These are phyloP conservation scores for Rhyacichthys aspro DNA, from an alignment of 2,797 vertebrate genomes.

Conservation along the genomic window DNA sequence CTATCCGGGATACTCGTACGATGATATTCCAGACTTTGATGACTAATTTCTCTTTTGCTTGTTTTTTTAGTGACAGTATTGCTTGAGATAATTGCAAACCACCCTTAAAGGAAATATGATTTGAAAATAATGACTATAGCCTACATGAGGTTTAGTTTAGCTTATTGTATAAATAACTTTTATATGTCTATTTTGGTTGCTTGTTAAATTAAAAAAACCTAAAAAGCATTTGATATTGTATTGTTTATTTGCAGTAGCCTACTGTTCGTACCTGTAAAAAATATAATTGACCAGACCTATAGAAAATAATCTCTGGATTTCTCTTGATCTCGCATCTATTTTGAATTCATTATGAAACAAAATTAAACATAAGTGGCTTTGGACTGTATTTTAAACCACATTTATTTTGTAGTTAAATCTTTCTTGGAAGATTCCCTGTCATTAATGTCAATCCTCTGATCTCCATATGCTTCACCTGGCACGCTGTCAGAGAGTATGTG, in stretches of 20 bases:
- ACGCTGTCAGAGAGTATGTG: slow-evolving; percentile 3
- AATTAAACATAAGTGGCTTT: slow-evolving; percentile 5
- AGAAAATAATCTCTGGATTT: background rate
- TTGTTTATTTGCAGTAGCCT: slow-evolving; percentile 12
- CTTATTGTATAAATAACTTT: slow-evolving; percentile 8
- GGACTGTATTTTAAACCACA: background rate
- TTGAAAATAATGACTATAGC: background rate
- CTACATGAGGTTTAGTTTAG: background rate
- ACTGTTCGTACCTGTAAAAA: background rate
- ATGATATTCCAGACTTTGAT: slow-evolving; percentile 97
- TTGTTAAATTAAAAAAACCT: slow-evolving; percentile 36
- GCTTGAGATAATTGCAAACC: background rate
- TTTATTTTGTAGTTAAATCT: slow-evolving; percentile 26
- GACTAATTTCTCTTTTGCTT: slow-evolving; percentile 77
- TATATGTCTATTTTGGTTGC: slow-evolving; percentile 32
- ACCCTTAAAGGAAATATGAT: too few species aligned
- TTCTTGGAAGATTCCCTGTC: slow-evolving; percentile 53
- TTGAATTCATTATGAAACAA: background rate
- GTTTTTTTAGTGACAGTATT: slow-evolving; percentile 4
- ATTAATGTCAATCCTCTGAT: slow-evolving; percentile 68
- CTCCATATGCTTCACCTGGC: slow-evolving; percentile 66
- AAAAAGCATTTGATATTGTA: background rate
- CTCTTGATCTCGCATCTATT: background rate
- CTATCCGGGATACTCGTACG: slow-evolving; percentile 95
- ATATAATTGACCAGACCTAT: background rate